Evolutionary conservation across 2,113 vertebrate genomes (phyloP), one percentile per base, ranked within the genome.

Genomic region (Trogon melanurus): DNA sequence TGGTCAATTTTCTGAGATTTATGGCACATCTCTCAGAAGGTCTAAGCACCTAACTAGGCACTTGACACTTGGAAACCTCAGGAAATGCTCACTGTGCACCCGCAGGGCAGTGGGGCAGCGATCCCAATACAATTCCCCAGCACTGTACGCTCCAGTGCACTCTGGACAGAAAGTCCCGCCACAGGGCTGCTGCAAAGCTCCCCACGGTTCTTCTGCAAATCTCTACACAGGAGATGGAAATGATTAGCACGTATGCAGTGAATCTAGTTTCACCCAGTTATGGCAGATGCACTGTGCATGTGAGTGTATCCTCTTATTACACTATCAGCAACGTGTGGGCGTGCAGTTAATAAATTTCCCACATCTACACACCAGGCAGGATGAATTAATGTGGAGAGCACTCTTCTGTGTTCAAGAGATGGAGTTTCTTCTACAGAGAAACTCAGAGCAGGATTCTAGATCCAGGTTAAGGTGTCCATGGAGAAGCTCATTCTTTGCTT

Each of bases 111-210:
- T 7, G 44, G 19, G 41, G 41, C 19, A 72, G 45, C 1, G 4
- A 65, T 44, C 17, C 45, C 25, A 50, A 9, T 11, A 38, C 0
- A 0, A 29, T 20, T 45, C 30, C 41, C 30, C 21, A 4, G 12
- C 41, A 41, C 13, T 41, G 21, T 13, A 21, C 6, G 3, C 19
- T 29, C 34, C 36, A 45, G 56, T 1, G 8, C 12, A 9, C 58
- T 34, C 32, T 60, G 58, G 58, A 34, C 0, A 4, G 65, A 44
- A 41, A 81, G 41, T 62, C 26, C 69, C 41, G 32, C 62, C n/a
- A 48, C 32, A 25, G 30, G 56, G 34, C 60, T 56, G 16, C 72
- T 32, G 9, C 2, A 0, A 78, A 76, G 36, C 18, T 78, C 45
- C 47, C 26, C 0, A 0, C 0, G 1, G 50, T 54, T 80, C 62